These are phyloP conservation scores for Sesia bembeciformis DNA, from an alignment of 2,888 invertebrate species.

Conservation along the genomic window DNA sequence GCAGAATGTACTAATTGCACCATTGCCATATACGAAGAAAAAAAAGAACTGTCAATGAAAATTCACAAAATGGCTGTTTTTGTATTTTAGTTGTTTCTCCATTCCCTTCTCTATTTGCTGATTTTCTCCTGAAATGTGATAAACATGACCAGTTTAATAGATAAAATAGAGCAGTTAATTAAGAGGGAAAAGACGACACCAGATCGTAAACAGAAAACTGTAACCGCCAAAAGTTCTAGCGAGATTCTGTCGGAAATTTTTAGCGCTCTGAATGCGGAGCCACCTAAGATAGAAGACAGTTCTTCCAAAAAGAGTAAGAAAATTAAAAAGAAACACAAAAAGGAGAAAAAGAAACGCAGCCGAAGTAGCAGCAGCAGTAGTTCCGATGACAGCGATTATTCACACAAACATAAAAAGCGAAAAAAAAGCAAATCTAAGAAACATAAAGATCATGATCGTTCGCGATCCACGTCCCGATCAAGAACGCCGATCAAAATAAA, in stretches of 20 bases:
- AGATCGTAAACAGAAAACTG: conserved; percentile 53
- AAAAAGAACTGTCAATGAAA: no score
- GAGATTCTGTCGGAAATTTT: conserved; percentile 90
- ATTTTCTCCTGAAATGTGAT: background rate
- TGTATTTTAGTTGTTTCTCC: conserved; percentile 3
- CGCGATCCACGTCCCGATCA: conserved; percentile 21
- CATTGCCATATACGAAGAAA: no score
- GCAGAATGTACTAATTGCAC: no score
- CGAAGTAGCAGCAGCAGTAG: conserved; percentile 53
- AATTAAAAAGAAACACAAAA: conserved; percentile 77
- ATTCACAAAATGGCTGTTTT: background rate
- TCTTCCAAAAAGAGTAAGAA: conserved; percentile 64
- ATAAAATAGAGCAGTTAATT: conserved; percentile 60
- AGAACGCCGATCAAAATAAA: conserved; percentile 37
- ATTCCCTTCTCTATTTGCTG: no score
- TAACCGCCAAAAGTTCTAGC: conserved; percentile 78
- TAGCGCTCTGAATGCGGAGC: conserved; percentile 83
- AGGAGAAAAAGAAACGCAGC: conserved; percentile 70
- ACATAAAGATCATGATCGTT: conserved; percentile 31
- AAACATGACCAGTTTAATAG: conserved; percentile 51
- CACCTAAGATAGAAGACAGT: conserved; percentile 70
- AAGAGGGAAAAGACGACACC: conserved; percentile 64
- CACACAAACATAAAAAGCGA: conserved; percentile 72
- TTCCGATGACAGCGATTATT: conserved; percentile 60
- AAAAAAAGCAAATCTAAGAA: conserved; percentile 68